Evolutionary conservation across 2,113 vertebrate species (phyloP).

Genomic region (Odontophorus gujanensis): DNA sequence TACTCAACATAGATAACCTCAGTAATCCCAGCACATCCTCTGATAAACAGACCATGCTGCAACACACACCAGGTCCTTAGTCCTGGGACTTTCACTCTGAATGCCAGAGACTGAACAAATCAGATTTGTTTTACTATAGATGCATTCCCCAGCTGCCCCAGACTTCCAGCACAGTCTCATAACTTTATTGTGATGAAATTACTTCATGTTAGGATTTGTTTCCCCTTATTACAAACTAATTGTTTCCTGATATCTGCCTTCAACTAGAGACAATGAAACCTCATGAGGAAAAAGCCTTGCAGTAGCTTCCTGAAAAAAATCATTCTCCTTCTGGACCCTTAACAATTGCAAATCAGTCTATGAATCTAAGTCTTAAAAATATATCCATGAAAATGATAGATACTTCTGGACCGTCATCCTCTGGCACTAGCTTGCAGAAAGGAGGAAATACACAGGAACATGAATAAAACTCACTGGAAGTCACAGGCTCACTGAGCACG

Average conservation of each 20-base stretch:
- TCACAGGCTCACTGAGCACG: neutral
- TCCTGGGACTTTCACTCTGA: neutral
- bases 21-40: constrained; percentile 13
- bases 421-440: neutral
- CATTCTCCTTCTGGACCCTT: neutral
- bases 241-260: neutral
- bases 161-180: neutral
- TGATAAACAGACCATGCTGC: neutral
- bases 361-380: fast-evolving
- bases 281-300: neutral
- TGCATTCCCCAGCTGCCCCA: neutral
- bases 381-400: neutral
- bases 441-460: neutral
- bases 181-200: neutral
- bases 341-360: neutral
- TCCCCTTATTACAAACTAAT: neutral
- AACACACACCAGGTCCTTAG: neutral
- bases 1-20: neutral
- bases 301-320: neutral
- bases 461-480: neutral
- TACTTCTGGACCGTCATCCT: neutral
- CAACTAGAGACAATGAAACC: neutral
- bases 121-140: neutral
- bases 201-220: neutral
- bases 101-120: constrained; percentile 18